phyloP scores from a whole-genome alignment of 2,797 vertebrate species.

The Scolopax bukidnonensis region DNA sequence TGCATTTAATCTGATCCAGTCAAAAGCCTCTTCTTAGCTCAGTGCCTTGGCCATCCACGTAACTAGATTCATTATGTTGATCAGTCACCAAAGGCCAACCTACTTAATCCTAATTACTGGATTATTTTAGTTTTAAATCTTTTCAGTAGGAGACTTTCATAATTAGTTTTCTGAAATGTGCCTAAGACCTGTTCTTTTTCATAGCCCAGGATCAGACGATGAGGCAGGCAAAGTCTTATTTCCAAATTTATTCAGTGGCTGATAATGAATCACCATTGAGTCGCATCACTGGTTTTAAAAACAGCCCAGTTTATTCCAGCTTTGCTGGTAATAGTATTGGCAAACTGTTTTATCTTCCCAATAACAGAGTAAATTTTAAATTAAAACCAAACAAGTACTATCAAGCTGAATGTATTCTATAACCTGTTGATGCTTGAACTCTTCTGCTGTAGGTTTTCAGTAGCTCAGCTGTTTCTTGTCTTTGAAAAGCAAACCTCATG shows the following conservation, averaged over 20 bases:
- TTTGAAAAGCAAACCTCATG: not conserved
- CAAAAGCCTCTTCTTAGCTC: not conserved
- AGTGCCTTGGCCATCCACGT: not conserved
- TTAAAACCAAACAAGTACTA: not conserved
- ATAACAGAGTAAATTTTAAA: not conserved
- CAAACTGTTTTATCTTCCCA: slow-evolving; percentile 8
- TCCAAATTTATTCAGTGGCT: not conserved
- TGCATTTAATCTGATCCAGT: slow-evolving; percentile 13
- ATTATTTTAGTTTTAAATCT: slow-evolving; percentile 50
- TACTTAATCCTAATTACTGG: slow-evolving; percentile 53
- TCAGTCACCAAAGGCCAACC: slow-evolving; percentile 15
- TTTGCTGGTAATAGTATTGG: not conserved
- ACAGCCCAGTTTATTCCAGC: not conserved
- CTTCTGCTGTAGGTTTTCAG: not conserved
- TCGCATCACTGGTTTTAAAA: not conserved
- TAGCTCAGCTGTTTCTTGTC: not conserved
- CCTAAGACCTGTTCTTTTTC: not conserved
- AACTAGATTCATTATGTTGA: slow-evolving; percentile 28
- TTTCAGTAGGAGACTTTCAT: slow-evolving; percentile 6
- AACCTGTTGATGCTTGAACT: not conserved
- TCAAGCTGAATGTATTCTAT: not conserved
- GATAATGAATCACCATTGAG: not conserved
- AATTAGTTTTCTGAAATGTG: slow-evolving; percentile 36
- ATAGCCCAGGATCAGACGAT: not conserved
- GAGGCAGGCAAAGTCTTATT: not conserved